These are phyloP conservation scores for Platyscapa corneri DNA, from an alignment of 1,140 invertebrate species.

Conservation along the genomic window DNA sequence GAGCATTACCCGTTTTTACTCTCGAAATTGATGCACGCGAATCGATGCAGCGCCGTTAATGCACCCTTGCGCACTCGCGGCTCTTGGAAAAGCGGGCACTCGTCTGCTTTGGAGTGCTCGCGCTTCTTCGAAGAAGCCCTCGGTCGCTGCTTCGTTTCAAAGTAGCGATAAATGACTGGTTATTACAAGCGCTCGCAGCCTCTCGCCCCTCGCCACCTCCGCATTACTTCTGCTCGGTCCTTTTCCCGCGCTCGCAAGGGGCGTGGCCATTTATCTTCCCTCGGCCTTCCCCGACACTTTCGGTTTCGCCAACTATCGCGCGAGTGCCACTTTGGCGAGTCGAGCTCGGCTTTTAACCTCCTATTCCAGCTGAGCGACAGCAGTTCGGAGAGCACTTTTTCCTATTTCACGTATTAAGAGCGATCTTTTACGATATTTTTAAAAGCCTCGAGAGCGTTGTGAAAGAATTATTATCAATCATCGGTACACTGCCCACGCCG, in stretches of 20 bases:
- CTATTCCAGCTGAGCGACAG: no score
- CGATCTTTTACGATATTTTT: no score
- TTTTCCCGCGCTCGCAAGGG: background rate
- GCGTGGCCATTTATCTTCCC: background rate
- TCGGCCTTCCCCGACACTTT: background rate
- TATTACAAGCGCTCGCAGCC: background rate
- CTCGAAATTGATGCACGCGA: background rate
- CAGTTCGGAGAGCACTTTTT: no score
- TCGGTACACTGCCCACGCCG: no score
- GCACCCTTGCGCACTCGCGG: background rate
- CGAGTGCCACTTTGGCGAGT: no score
- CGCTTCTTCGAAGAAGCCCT: slow-evolving; percentile 39
- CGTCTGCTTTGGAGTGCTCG: background rate
- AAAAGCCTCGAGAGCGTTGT: no score
- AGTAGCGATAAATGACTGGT: slow-evolving; percentile 35
- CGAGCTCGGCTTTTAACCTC: no score
- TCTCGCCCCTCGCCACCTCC: background rate
- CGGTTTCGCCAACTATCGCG: background rate
- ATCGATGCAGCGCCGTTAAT: background rate
- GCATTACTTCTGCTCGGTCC: background rate
- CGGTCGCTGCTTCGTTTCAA: slow-evolving; percentile 19
- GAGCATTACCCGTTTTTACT: background rate
- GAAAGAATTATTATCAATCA: no score
- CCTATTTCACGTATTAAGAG: no score
- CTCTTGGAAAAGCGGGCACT: slow-evolving; percentile 1